Base-by-base conservation (phyloP, 2,888 invertebrate species). In the Euplagia quadripunctaria region DNA sequence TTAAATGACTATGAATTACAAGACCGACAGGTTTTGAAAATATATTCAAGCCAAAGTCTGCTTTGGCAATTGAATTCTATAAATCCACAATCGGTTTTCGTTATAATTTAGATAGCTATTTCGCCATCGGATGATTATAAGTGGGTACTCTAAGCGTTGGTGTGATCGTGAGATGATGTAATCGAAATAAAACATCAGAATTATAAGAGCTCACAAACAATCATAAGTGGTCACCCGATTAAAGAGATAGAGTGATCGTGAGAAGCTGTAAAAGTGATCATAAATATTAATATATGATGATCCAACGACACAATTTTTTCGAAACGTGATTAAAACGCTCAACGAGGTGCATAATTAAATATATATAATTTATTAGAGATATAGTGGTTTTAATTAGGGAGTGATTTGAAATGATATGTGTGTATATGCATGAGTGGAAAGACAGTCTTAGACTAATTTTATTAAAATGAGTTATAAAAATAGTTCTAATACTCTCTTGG, bases 331-430 rank as follows among this genome's bases (percentile, higher is more conserved):
- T 58, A 20, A 58, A 20, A 58, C 9, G 4, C 20, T 20, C 20
- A 61, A 61, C 12, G 1, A 14, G 1, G 31, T 61, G 61, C 1
- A 7, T 14, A 3, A 46, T 31, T 14, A 14, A 61, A 58, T 58
- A 12, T 58, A 11, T 3, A 11, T 20, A 12, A 20, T 12, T 61
- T 31, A 5, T 20, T 12, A 58, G 20, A 58, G 12, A n/a, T 20
- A 58, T 58, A 58, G 20, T 31, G 58, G 3, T 12, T 58, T 58
- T 58, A 9, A 31, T 14, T 14, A 31, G 31, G 31, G 12, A 31
- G 14, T 61, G 61, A 61, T 72, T 71, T 72, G 75, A 72, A 74
- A 76, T 77, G 83, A 83, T 83, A 83, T 83, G 83, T 81, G 73
- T 11, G 71, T 49, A 73, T 66, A 73, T 71, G 71, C 66, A 69